These are phyloP conservation scores for Catostylus mosaicus DNA, from an alignment of 30 jellyfish, hydroid and myxozoan species.

Conservation along the genomic window DNA sequence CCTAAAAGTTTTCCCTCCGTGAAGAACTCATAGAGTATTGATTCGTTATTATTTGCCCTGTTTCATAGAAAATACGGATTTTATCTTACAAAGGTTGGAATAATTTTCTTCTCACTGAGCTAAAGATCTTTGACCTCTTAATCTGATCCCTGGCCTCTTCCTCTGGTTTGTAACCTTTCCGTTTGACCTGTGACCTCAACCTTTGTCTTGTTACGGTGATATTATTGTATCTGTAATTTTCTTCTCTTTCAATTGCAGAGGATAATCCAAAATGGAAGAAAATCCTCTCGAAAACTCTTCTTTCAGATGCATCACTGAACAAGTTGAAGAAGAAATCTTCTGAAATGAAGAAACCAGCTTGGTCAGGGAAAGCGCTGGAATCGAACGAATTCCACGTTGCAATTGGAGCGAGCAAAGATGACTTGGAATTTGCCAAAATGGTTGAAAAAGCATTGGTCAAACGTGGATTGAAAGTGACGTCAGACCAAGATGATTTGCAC, in stretches of 20 bases:
- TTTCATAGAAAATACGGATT: too few species aligned
- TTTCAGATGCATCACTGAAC: slow-evolving; percentile 9
- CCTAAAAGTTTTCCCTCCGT: too few species aligned
- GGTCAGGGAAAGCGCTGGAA: slow-evolving; percentile 35
- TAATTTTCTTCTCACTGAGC: too few species aligned
- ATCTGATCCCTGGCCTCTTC: too few species aligned
- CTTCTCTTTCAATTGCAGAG: slow-evolving; percentile 13
- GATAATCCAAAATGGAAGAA: slow-evolving; percentile 52
- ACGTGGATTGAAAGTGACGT: slow-evolving; percentile 51
- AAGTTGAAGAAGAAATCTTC: slow-evolving; percentile 6
- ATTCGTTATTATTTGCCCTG: too few species aligned
- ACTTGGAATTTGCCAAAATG: slow-evolving; percentile 27
- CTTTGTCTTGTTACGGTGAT: background rate
- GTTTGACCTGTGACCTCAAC: background rate
- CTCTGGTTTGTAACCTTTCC: too few species aligned
- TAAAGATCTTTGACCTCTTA: too few species aligned
- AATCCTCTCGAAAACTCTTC: slow-evolving; percentile 26
- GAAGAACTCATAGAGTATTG: too few species aligned
- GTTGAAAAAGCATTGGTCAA: slow-evolving; percentile 23
- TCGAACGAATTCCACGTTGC: slow-evolving; percentile 42
- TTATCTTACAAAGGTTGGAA: too few species aligned
- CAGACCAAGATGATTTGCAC: slow-evolving; percentile 61
- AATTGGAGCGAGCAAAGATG: slow-evolving; percentile 57
- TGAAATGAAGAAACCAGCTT: slow-evolving; percentile 29
- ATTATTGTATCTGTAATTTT: background rate